These are phyloP conservation scores for Pituophis catenifer DNA, from an alignment of 2,113 vertebrate genomes.

Conservation along the genomic window DNA sequence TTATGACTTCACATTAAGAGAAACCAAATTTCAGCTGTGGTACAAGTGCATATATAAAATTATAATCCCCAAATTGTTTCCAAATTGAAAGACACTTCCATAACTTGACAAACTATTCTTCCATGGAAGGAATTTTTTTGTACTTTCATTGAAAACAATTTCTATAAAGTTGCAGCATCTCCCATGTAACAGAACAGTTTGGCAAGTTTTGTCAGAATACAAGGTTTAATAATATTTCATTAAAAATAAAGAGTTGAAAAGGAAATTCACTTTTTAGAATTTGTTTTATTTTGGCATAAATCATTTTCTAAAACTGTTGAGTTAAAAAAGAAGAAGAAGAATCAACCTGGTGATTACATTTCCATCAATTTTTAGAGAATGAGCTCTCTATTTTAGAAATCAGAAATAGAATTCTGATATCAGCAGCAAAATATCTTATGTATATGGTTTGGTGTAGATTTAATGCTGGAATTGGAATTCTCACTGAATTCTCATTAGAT, in stretches of 20 bases:
- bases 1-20: too few species aligned
- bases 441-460: not conserved
- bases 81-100: not conserved
- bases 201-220: not conserved
- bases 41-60: not conserved
- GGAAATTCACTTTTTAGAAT: not conserved
- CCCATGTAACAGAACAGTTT: not conserved
- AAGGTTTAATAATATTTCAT: not conserved
- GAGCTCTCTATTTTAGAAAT: not conserved
- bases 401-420: not conserved
- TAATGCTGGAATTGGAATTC: not conserved
- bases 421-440: not conserved
- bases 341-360: not conserved
- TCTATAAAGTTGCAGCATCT: not conserved
- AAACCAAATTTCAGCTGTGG: too few species aligned
- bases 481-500: not conserved
- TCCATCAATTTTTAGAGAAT: not conserved
- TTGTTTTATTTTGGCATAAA: not conserved
- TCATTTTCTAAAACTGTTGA: not conserved
- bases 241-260: not conserved
- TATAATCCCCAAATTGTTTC: not conserved
- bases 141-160: not conserved
- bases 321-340: not conserved
- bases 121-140: not conserved
- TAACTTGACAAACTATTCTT: not conserved